These are phyloP conservation scores for Drosophila imparisetae DNA, from an alignment of 2,888 invertebrate species.

Conservation along the genomic window DNA sequence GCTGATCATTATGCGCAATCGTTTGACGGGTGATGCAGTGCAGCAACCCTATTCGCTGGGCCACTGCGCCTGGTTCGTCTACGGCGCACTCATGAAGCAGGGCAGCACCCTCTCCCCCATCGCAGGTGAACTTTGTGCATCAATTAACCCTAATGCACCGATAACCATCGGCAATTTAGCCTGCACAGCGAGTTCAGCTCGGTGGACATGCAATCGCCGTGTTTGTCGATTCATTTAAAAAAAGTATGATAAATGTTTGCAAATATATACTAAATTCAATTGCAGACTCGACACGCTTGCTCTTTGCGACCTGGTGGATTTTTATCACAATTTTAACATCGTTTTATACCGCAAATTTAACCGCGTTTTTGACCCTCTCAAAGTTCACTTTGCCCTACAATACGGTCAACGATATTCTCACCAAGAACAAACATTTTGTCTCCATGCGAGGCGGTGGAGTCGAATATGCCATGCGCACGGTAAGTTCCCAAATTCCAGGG, in stretches of 20 bases:
- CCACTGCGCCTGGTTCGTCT: slow-evolving; percentile 92
- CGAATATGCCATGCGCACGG: slow-evolving; percentile 87
- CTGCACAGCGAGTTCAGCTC: slow-evolving; percentile 17
- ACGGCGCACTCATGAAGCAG: slow-evolving; percentile 94
- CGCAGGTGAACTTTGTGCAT: slow-evolving; percentile 87
- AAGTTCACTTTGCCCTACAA: slow-evolving; percentile 93
- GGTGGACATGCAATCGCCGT: slow-evolving; percentile 49
- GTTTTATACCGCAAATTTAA: slow-evolving; percentile 95
- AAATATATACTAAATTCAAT: slow-evolving; percentile 19
- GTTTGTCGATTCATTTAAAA: slow-evolving; percentile 63
- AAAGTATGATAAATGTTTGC: slow-evolving; percentile 1
- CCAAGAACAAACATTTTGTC: slow-evolving; percentile 89
- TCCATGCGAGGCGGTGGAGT: slow-evolving; percentile 89
- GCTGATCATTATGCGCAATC: slow-evolving; percentile 88
- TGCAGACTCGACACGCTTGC: slow-evolving; percentile 91
- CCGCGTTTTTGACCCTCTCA: slow-evolving; percentile 94
- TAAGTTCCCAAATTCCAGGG: slow-evolving; percentile 79
- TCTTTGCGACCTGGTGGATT: slow-evolving; percentile 97
- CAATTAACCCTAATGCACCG: slow-evolving; percentile 66
- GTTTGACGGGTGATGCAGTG: slow-evolving; percentile 87
- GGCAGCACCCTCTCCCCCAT: slow-evolving; percentile 92
- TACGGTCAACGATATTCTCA: slow-evolving; percentile 88
- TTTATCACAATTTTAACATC: slow-evolving; percentile 94
- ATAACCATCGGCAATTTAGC: slow-evolving; percentile 58
- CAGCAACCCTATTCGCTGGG: slow-evolving; percentile 87